Evolutionary conservation across 2,888 invertebrate genomes (phyloP).

Genomic region (Oxyscelio sp.): DNA sequence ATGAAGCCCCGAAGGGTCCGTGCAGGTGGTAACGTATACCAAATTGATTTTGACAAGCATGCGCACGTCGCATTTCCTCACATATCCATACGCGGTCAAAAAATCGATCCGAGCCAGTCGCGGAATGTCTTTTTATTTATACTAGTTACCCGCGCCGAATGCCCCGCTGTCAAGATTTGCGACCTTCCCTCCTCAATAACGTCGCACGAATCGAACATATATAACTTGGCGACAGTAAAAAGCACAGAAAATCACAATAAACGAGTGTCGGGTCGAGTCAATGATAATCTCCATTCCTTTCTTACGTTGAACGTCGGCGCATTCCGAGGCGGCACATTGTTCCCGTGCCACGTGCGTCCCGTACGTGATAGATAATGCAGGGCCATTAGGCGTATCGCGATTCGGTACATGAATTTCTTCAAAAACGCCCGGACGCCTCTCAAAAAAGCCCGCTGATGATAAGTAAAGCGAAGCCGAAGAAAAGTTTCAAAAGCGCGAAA

Average conservation of each 20-base stretch:
- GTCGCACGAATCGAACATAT: conserved; percentile 60
- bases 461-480: conserved; percentile 46
- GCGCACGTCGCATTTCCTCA: neutral
- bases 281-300: conserved; percentile 73
- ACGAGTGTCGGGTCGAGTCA: conserved; percentile 56
- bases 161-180: conserved; percentile 36
- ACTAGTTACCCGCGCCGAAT: conserved; percentile 44
- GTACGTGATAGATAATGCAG: conserved; percentile 69
- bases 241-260: conserved; percentile 62
- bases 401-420: conserved; percentile 64
- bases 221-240: conserved; percentile 62
- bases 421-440: conserved; percentile 40
- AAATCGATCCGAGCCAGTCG: conserved; percentile 19
- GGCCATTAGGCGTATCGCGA: conserved; percentile 69
- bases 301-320: conserved; percentile 62
- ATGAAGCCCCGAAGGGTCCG: too few relatives aligned
- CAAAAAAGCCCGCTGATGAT: conserved; percentile 51
- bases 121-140: conserved; percentile 53
- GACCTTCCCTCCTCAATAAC: conserved; percentile 31
- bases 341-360: conserved; percentile 72
- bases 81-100: neutral
- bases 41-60: too few relatives aligned
- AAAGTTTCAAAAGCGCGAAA: conserved; percentile 48
- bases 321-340: conserved; percentile 69
- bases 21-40: too few relatives aligned